A percentile compares a stretch with the other conserved stretches of the same genome.
Conservation (phyloP, 2,888 invertebrate genomes). For the Eutolmus rufibarbis region DNA sequence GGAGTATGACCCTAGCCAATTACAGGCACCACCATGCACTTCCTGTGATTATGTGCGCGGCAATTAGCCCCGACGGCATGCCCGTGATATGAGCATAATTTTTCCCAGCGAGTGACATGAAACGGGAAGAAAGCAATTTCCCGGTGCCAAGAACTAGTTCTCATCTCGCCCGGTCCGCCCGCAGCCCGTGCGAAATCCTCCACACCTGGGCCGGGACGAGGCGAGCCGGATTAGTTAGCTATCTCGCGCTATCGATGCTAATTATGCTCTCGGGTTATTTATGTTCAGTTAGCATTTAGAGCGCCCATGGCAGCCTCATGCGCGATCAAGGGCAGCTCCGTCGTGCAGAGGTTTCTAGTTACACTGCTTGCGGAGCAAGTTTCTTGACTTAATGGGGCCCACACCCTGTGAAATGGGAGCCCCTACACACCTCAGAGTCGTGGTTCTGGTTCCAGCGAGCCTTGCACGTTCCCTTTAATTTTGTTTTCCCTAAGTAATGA, state of each 20-base stretch:
- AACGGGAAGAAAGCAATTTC: neutral
- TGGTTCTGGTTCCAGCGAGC: neutral
- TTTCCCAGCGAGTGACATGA: neutral
- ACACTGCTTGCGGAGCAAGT: neutral
- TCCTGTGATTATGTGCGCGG: slow-evolving; percentile 10
- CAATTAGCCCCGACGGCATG: neutral
- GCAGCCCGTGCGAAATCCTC: neutral
- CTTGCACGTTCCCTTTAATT: neutral
- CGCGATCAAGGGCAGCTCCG: neutral
- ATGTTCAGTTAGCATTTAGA: neutral
- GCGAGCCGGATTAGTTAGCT: neutral
- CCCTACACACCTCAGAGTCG: neutral
- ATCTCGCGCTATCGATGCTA: neutral
- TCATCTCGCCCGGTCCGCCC: neutral
- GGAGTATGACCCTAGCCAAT: neutral
- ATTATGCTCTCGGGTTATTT: slow-evolving; percentile 12
- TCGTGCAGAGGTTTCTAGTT: slow-evolving; percentile 7
- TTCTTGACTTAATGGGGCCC: neutral
- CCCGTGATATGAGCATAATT: neutral
- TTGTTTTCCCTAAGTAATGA: neutral
- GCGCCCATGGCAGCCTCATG: neutral
- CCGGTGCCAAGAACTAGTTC: neutral
- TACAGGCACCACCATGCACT: neutral
- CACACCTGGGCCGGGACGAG: neutral
- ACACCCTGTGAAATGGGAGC: neutral